These are phyloP conservation scores for Cranoglanis bouderius DNA, from an alignment of 2,113 vertebrate species.

Conservation along the genomic window DNA sequence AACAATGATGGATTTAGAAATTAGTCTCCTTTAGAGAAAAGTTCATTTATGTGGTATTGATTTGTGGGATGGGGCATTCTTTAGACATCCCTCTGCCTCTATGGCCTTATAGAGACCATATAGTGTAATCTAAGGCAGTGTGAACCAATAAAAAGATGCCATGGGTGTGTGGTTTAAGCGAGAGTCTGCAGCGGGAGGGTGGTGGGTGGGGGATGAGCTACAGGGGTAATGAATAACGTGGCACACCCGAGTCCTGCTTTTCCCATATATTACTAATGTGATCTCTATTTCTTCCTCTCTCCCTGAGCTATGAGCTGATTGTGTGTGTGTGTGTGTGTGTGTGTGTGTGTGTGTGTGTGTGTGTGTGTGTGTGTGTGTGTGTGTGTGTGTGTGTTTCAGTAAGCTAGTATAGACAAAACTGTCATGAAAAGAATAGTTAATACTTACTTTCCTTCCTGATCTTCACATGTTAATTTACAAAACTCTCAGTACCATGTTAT, in stretches of 20 bases:
- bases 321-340: background rate
- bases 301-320: background rate
- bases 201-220: background rate
- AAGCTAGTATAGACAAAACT: background rate
- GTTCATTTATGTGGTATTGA: conserved; percentile 65
- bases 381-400: background rate
- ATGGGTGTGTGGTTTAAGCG: background rate
- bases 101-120: conserved; percentile 32
- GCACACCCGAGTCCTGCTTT: background rate
- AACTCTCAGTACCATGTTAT: too few relatives aligned
- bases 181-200: background rate
- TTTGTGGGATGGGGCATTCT: conserved; percentile 67
- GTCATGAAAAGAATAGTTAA: background rate
- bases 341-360: too few relatives aligned
- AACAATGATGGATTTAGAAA: conserved; percentile 74
- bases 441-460: background rate
- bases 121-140: background rate
- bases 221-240: background rate
- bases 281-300: background rate
- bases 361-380: background rate
- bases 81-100: conserved; percentile 62
- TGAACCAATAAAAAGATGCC: background rate
- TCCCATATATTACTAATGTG: background rate
- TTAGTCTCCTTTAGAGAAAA: conserved; percentile 66
- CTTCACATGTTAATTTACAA: background rate